Conservation (phyloP, 2,113 vertebrate genomes). For the Clarias macrocephalus region DNA sequence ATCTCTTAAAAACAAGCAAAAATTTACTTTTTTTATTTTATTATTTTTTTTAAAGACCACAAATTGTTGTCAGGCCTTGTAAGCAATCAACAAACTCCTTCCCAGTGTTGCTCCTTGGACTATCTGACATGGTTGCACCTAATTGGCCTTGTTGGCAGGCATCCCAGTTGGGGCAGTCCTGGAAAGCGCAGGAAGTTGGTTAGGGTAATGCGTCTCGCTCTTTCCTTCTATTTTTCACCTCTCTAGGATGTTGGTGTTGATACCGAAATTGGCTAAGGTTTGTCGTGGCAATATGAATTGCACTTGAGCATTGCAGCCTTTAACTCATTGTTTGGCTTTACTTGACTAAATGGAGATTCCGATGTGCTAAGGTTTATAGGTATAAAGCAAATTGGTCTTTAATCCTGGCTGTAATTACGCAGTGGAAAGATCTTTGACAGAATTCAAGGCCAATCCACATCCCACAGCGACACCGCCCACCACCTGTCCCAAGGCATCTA, state of each 20-base stretch:
- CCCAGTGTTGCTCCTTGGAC: background rate
- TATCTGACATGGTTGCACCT: conserved; percentile 21
- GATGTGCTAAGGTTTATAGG: background rate
- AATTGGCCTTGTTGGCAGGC: conserved; percentile 6
- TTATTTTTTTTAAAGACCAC: background rate
- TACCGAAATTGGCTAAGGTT: background rate
- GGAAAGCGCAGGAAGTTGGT: background rate
- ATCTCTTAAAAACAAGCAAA: background rate
- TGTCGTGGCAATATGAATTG: background rate
- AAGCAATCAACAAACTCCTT: background rate
- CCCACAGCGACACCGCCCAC: background rate
- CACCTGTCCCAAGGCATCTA: background rate
- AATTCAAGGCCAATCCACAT: background rate
- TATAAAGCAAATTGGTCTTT: background rate
- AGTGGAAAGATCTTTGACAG: background rate
- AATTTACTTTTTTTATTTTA: too few species aligned
- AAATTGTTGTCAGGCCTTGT: background rate
- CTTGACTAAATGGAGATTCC: background rate
- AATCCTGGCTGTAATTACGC: background rate
- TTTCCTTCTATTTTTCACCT: background rate
- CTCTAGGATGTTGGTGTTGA: background rate
- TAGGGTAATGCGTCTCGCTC: background rate
- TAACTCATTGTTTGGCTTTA: background rate
- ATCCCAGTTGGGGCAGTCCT: conserved; percentile 7
- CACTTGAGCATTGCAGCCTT: too few species aligned